These are phyloP conservation scores for Strigamia crassipes DNA, from an alignment of 2,888 invertebrate species.

Conservation along the genomic window DNA sequence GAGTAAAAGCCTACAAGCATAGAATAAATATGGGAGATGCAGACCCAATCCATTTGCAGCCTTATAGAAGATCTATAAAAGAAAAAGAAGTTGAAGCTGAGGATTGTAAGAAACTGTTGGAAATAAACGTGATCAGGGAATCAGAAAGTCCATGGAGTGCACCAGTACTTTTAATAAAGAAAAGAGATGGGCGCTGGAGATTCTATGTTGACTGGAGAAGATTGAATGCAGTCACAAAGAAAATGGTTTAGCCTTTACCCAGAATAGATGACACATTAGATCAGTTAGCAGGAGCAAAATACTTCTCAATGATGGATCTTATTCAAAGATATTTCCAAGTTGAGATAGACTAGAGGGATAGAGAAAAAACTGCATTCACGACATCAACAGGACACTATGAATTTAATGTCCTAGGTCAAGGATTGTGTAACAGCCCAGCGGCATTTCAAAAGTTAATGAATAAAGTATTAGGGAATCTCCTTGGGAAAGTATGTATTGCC, in stretches of 20 bases:
- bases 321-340: not conserved
- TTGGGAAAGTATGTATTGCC: not conserved
- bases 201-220: not conserved
- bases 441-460: conserved; percentile 5
- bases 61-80: no score
- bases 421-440: not conserved
- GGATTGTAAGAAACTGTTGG: not conserved
- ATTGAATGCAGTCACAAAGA: no score
- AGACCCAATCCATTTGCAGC: not conserved
- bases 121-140: not conserved
- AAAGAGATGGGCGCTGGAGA: not conserved
- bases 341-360: not conserved
- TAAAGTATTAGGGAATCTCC: no score
- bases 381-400: not conserved
- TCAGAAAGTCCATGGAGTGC: not conserved
- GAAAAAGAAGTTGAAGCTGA: not conserved
- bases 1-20: not conserved
- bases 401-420: not conserved
- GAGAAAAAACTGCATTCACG: not conserved
- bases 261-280: not conserved
- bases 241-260: not conserved
- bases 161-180: not conserved
- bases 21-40: not conserved
- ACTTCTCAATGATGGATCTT: not conserved
- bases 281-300: not conserved